These are phyloP conservation scores for Calephelis virginiensis DNA, from an alignment of 1,140 invertebrate genomes.

Conservation along the genomic window DNA sequence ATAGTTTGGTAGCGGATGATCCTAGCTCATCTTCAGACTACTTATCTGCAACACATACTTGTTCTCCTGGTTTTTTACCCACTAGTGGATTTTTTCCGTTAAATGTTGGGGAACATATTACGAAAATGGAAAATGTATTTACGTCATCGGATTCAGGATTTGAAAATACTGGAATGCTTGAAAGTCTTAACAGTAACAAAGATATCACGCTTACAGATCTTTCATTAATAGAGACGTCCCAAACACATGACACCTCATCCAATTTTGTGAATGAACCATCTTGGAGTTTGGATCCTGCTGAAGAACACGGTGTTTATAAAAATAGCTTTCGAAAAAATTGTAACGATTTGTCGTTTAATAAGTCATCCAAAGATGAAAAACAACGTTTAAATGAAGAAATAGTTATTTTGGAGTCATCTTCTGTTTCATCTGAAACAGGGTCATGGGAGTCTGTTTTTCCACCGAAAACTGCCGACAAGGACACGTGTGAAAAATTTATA, in stretches of 20 bases:
- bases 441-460: constrained; percentile 81
- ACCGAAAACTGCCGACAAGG: constrained; percentile 54
- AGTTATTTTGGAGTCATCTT: constrained; percentile 80
- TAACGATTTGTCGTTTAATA: constrained; percentile 37
- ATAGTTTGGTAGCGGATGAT: constrained; percentile 67
- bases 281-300: constrained; percentile 20
- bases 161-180: constrained; percentile 61
- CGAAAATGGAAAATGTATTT: constrained; percentile 65
- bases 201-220: constrained; percentile 63
- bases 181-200: constrained; percentile 62
- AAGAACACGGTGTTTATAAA: constrained; percentile 32
- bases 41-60: constrained; percentile 59
- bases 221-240: constrained; percentile 60
- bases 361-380: constrained; percentile 83
- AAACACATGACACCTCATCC: constrained; percentile 50
- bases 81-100: constrained; percentile 42
- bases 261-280: constrained; percentile 40
- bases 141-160: constrained; percentile 67
- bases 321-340: constrained; percentile 24
- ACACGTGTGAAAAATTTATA: constrained; percentile 56
- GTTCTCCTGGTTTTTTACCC: constrained; percentile 50
- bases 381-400: constrained; percentile 85
- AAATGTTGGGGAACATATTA: constrained; percentile 55
- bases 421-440: constrained; percentile 80
- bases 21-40: constrained; percentile 72